Evolutionary conservation across 23 tunicate genomes (phyloP).

Genomic region (Halocynthia aurantium): DNA sequence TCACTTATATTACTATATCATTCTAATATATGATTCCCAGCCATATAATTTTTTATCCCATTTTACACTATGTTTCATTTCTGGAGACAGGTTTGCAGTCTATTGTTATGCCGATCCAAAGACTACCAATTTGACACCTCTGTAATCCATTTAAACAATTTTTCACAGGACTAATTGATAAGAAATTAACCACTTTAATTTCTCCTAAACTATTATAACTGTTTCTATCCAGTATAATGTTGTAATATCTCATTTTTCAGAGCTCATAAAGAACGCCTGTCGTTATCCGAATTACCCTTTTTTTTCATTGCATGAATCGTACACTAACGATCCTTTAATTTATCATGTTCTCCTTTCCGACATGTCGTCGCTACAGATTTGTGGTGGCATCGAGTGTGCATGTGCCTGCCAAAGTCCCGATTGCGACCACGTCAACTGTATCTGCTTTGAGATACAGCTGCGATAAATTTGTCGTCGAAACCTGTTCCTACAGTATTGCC

Average conservation of each 20-base stretch:
- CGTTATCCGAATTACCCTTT: no score
- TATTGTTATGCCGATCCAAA: no score
- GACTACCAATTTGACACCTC: no score
- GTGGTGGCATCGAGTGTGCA: constrained; percentile 29
- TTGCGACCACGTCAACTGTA: constrained; percentile 54
- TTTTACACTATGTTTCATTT: background rate
- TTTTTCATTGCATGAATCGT: no score
- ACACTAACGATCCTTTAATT: no score
- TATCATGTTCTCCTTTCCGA: background rate
- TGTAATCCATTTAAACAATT: no score
- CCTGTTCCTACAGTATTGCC: background rate
- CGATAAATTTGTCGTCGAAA: background rate
- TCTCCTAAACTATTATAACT: no score
- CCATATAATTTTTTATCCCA: background rate
- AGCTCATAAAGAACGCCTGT: no score
- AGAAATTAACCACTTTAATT: no score
- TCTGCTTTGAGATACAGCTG: constrained; percentile 55
- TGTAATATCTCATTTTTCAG: background rate
- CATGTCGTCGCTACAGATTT: constrained; percentile 1
- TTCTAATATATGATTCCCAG: background rate
- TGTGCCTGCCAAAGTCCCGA: constrained; percentile 70
- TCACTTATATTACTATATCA: background rate
- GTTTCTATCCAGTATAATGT: background rate
- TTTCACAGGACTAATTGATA: no score
- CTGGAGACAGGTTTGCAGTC: background rate